Conservation (phyloP, 2,113 vertebrate genomes). For the Rhegmatorhina hoffmannsi region DNA sequence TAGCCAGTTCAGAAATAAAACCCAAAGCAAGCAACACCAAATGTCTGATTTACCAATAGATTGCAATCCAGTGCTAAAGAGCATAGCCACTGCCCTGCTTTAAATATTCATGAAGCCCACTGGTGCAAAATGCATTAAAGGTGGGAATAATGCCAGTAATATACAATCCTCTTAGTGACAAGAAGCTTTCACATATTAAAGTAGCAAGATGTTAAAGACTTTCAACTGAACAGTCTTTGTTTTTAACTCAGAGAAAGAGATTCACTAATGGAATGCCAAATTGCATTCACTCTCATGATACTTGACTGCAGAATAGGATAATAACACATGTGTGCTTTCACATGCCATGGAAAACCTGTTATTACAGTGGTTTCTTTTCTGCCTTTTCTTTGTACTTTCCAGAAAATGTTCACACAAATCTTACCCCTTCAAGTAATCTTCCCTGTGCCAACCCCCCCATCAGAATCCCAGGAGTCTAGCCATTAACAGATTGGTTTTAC, state of each 20-base stretch:
- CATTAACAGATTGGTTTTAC: slow-evolving; percentile 7
- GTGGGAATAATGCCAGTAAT: slow-evolving; percentile 72
- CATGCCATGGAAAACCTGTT: slow-evolving; percentile 9
- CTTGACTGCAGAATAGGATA: slow-evolving; percentile 8
- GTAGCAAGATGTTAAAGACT: slow-evolving; percentile 69
- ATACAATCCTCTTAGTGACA: slow-evolving; percentile 59
- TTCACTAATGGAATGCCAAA: slow-evolving; percentile 64
- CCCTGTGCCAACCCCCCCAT: not conserved
- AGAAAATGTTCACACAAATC: not conserved
- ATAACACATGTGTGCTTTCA: slow-evolving; percentile 10
- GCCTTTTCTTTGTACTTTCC: not conserved
- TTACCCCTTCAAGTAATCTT: not conserved
- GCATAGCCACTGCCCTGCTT: slow-evolving; percentile 59
- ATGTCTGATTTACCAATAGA: slow-evolving; percentile 68
- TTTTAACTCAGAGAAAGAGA: slow-evolving; percentile 54
- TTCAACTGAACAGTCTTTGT: slow-evolving; percentile 65
- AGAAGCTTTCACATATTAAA: slow-evolving; percentile 72
- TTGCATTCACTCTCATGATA: slow-evolving; percentile 1
- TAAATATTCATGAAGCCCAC: slow-evolving; percentile 76
- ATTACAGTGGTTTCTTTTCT: slow-evolving; percentile 5
- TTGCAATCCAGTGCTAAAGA: slow-evolving; percentile 57
- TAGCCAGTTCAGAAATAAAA: slow-evolving; percentile 58
- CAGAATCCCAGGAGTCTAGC: not conserved
- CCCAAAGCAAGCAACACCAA: slow-evolving; percentile 66
- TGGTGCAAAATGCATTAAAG: slow-evolving; percentile 75